phyloP scores from a whole-genome alignment of 2,113 vertebrate species.

The Podilymbus podiceps region DNA sequence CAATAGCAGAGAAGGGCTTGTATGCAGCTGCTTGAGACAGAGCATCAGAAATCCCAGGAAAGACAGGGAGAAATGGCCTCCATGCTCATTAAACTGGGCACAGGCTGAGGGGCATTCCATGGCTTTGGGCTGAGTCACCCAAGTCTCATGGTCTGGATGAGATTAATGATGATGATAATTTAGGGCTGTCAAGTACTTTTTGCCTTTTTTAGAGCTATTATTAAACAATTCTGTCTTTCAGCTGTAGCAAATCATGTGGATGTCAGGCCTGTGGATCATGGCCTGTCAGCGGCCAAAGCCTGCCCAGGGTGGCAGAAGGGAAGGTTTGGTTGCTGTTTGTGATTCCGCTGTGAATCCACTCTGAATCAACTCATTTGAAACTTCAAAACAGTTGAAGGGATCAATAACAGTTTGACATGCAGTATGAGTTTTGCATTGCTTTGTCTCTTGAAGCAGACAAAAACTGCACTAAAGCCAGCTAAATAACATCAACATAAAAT shows the following conservation, averaged over 20 bases:
- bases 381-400: background rate
- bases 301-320: background rate
- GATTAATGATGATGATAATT: conserved; percentile 36
- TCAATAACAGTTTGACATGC: background rate
- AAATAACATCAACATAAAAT: background rate
- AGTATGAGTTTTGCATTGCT: background rate
- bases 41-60: background rate
- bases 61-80: background rate
- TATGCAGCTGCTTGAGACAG: background rate
- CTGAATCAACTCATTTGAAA: background rate
- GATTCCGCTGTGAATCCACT: background rate
- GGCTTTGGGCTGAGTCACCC: conserved; percentile 57
- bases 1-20: background rate
- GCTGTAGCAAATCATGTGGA: conserved; percentile 37
- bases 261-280: background rate
- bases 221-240: conserved; percentile 62
- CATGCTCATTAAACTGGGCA: conserved; percentile 23
- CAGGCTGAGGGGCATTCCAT: conserved; percentile 27
- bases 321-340: background rate
- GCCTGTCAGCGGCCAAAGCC: background rate
- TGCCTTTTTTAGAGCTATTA: conserved; percentile 17
- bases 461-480: background rate
- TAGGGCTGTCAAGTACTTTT: background rate
- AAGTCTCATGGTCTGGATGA: conserved; percentile 34
- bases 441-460: background rate